Evolutionary conservation across 2,797 vertebrate species (phyloP).

Genomic region (Phoeniculus purpureus): DNA sequence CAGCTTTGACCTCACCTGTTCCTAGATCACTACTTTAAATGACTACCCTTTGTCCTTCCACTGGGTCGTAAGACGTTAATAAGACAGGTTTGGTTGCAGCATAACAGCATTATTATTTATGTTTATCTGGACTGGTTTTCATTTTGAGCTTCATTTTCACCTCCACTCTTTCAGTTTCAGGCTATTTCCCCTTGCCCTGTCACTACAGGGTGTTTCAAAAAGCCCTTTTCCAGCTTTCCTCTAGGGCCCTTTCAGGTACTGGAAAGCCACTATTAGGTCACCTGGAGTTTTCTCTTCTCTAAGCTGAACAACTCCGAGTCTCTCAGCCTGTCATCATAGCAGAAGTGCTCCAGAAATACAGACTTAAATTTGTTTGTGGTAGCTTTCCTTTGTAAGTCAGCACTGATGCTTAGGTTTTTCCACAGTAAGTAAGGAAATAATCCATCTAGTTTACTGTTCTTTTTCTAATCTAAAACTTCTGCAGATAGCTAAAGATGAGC

Average conservation of each 20-base stretch:
- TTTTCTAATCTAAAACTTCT: neutral
- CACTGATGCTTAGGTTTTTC: neutral
- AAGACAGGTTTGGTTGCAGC: neutral
- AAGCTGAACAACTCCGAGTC: no score
- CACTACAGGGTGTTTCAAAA: no score
- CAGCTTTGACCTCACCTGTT: neutral
- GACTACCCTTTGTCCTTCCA: neutral
- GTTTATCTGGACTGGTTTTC: no score
- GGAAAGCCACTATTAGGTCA: no score
- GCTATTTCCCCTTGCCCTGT: no score
- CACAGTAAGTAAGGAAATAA: neutral
- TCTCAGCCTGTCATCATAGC: no score
- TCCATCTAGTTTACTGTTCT: neutral
- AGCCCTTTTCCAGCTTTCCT: no score
- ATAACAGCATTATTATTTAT: neutral
- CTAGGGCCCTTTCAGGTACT: no score
- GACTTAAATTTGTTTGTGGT: neutral
- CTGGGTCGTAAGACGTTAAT: neutral
- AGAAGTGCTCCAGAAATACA: neutral
- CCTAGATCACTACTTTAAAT: accelerated
- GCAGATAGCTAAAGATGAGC: neutral
- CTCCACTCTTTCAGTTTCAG: no score
- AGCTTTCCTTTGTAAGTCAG: no score
- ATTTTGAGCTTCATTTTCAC: no score
- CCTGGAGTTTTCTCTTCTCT: no score